These are phyloP conservation scores for Melanerpes formicivorus DNA, from an alignment of 2,113 vertebrate genomes.

Conservation along the genomic window DNA sequence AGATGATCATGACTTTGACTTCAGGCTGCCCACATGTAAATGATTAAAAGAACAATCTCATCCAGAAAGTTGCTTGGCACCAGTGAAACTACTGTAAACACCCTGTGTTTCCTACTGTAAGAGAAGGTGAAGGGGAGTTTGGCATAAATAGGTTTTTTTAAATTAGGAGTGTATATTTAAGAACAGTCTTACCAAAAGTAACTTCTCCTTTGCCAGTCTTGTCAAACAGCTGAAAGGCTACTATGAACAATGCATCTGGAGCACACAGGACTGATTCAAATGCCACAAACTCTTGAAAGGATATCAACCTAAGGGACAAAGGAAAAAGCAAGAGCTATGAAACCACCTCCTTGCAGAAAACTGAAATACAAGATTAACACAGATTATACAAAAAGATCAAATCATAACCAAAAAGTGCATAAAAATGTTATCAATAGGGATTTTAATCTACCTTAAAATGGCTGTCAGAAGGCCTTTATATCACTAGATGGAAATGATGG, in stretches of 20 bases:
- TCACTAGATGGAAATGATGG: not conserved
- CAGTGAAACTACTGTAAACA: too few relatives aligned
- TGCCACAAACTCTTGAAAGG: slow-evolving; percentile 89
- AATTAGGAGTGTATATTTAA: not conserved
- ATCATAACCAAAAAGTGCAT: not conserved
- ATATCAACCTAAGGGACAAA: slow-evolving; percentile 83
- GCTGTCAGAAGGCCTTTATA: not conserved
- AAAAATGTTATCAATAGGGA: not conserved
- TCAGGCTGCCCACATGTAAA: not conserved
- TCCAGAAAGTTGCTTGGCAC: not conserved
- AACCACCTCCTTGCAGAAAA: slow-evolving; percentile 13
- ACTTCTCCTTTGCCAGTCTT: slow-evolving; percentile 87
- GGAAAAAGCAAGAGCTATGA: slow-evolving; percentile 32
- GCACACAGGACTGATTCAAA: slow-evolving; percentile 89
- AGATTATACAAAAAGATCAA: not conserved
- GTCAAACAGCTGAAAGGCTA: slow-evolving; percentile 91
- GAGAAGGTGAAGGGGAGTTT: not conserved
- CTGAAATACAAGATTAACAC: not conserved
- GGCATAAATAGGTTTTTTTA: not conserved
- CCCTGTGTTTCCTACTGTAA: not conserved
- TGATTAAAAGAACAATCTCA: not conserved
- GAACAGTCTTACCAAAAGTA: slow-evolving; percentile 83
- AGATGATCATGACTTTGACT: not conserved
- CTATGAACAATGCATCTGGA: slow-evolving; percentile 86
- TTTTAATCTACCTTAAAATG: slow-evolving; percentile 2